These are phyloP conservation scores for Clarias batrachus DNA, from an alignment of 2,113 vertebrate species.

Conservation along the genomic window DNA sequence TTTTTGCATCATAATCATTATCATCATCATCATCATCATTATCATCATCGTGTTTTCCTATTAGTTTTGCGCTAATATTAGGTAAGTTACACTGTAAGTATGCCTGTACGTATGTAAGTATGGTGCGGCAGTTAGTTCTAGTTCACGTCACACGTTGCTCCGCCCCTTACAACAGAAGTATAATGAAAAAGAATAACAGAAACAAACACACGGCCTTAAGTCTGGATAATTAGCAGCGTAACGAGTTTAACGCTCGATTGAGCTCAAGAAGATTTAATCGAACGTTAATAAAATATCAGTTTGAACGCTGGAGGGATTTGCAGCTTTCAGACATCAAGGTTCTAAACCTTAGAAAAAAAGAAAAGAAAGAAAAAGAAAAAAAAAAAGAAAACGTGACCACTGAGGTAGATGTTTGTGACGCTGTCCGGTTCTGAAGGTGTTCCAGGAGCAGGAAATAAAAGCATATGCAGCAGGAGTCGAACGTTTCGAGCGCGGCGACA, in stretches of 20 bases:
- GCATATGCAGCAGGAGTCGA: background rate
- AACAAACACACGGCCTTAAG: background rate
- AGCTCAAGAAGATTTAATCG: background rate
- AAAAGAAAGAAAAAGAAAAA: background rate
- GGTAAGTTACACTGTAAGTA: background rate
- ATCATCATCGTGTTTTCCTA: no score
- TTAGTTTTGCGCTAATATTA: background rate
- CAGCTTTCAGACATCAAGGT: background rate
- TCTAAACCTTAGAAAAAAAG: background rate
- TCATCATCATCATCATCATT: no score
- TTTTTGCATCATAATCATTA: background rate
- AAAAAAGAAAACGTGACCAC: background rate
- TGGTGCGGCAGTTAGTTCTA: background rate
- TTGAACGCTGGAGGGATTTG: background rate
- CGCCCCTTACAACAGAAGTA: background rate
- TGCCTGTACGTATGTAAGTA: no score
- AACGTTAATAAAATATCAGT: background rate
- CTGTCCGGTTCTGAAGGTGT: background rate
- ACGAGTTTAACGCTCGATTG: background rate
- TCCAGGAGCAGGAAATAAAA: background rate
- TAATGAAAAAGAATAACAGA: background rate
- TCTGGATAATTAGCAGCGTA: background rate
- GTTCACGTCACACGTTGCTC: background rate
- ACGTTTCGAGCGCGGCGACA: no score
- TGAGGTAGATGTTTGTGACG: background rate